Evolutionary conservation across 2,113 vertebrate species (phyloP), one percentile per base, ranked within the genome.

Genomic region (Taxidea taxus): DNA sequence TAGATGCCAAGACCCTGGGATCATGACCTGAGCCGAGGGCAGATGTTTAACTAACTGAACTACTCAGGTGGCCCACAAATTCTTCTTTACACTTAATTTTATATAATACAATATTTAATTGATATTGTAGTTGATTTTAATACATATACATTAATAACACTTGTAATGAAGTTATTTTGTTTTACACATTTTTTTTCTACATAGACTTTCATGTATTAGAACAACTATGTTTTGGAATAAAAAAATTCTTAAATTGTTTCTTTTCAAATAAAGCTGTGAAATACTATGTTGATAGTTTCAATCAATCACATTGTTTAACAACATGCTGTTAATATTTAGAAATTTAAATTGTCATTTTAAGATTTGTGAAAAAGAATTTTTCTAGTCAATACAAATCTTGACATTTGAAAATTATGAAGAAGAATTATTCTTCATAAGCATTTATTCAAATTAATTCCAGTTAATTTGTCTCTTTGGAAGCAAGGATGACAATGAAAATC

Each of bases 341-440:
- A 95, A 95, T 88, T 96, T 23, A 96, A 97, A 89, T 95, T 96
- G 29, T 49, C 37, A n/a, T 89, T 95, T 96, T 80, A 97, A 97
- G 70, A 87, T 85, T 91, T 80, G 20, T 90, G 18, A 20, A 64
- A 89, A 77, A 75, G 18, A 95, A 66, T 1, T 77, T 68, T 95
- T 81, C 56, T 54, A 70, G 49, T 94, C 58, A 96, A 85, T 68
- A 95, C 21, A 91, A 93, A 95, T 81, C 68, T 92, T 93, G 58
- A 97, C 85, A 87, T 87, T 91, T 75, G 72, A 95, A 95, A 96
- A 91, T 96, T 80, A 84, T 2, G 56, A 94, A 11, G 44, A 88
- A 77, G 25, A 97, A 60, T 68, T 75, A 54, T n/a, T 89, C 49
- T 93, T 83, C 2, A 10, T 66, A 72, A 86, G 16, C 21, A 88